A percentile compares a stretch with the other conserved stretches of the same genome.
phyloP scores from a whole-genome alignment of 2,888 invertebrate genomes.

The Glomeris marginata region DNA sequence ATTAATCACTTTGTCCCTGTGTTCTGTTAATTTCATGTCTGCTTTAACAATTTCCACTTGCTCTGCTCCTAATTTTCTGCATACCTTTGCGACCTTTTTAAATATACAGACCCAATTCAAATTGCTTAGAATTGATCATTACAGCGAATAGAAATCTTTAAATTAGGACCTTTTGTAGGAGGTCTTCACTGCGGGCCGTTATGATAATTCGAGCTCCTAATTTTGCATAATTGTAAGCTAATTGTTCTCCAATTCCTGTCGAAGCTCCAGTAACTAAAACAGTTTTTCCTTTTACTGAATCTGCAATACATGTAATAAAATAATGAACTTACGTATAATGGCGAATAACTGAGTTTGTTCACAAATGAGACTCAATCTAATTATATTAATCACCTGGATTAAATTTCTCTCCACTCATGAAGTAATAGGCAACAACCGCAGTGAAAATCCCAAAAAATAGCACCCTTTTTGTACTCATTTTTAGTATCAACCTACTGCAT shows the following conservation, averaged over 20 bases:
- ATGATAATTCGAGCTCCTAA: conserved; percentile 21
- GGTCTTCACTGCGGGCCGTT: not conserved
- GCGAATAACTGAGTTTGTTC: too few relatives aligned
- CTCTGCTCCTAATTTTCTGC: conserved; percentile 1
- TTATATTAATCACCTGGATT: not conserved
- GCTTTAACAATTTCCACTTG: conserved; percentile 1
- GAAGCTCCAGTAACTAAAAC: conserved; percentile 28
- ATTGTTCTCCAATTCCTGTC: conserved; percentile 28
- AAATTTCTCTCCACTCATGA: not conserved
- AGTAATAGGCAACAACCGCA: too few relatives aligned
- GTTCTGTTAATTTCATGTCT: not conserved
- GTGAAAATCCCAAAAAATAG: not conserved
- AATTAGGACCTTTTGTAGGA: conserved; percentile 1
- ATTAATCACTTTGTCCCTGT: not conserved
- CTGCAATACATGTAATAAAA: conserved; percentile 2
- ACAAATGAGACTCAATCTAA: too few relatives aligned
- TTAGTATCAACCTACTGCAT: too few relatives aligned
- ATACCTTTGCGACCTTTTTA: not conserved
- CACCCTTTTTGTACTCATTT: too few relatives aligned
- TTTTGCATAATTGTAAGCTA: conserved; percentile 27
- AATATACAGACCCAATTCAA: too few relatives aligned
- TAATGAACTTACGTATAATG: too few relatives aligned
- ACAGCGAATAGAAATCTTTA: too few relatives aligned
- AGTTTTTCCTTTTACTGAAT: conserved; percentile 22
- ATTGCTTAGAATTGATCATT: too few relatives aligned